Evolutionary conservation across 2,797 vertebrate genomes (phyloP).

Genomic region (Sciurus vulgaris): DNA sequence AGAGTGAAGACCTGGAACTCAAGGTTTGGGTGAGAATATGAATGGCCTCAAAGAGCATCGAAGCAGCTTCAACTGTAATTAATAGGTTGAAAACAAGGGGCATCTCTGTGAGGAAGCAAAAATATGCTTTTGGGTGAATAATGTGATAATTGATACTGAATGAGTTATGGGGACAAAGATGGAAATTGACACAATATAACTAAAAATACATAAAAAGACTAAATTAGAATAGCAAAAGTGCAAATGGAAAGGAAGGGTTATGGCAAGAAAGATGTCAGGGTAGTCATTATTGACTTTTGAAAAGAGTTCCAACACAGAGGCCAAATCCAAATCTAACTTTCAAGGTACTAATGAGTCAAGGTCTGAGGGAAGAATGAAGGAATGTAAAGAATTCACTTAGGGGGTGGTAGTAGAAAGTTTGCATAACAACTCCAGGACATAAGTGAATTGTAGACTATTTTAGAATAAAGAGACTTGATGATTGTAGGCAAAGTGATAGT

Average conservation of each 20-base stretch:
- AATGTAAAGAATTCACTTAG: slow-evolving; percentile 6
- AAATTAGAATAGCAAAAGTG: not conserved
- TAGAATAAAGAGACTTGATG: not conserved
- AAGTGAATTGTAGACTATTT: slow-evolving; percentile 4
- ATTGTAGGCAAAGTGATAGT: not conserved
- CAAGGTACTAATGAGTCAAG: slow-evolving; percentile 2
- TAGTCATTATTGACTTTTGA: not conserved
- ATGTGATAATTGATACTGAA: not conserved
- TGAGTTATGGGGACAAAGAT: not conserved
- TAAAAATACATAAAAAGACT: not conserved
- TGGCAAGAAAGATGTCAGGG: not conserved
- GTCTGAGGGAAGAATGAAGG: not conserved
- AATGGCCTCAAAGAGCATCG: not conserved
- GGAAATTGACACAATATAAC: not conserved
- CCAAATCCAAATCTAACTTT: slow-evolving; percentile 10
- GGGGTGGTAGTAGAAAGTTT: not conserved
- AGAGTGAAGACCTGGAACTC: not conserved
- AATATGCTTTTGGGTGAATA: not conserved
- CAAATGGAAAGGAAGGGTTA: not conserved
- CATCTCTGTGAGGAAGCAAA: not conserved
- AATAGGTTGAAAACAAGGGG: not conserved
- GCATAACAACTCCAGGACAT: not conserved
- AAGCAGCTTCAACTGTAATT: not conserved
- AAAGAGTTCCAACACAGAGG: not conserved
- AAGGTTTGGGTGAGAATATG: not conserved